A percentile compares a stretch with the other conserved stretches of the same genome.
These are phyloP conservation scores for Uropetala carovei DNA, from an alignment of 2,888 invertebrate genomes.

Conservation along the genomic window DNA sequence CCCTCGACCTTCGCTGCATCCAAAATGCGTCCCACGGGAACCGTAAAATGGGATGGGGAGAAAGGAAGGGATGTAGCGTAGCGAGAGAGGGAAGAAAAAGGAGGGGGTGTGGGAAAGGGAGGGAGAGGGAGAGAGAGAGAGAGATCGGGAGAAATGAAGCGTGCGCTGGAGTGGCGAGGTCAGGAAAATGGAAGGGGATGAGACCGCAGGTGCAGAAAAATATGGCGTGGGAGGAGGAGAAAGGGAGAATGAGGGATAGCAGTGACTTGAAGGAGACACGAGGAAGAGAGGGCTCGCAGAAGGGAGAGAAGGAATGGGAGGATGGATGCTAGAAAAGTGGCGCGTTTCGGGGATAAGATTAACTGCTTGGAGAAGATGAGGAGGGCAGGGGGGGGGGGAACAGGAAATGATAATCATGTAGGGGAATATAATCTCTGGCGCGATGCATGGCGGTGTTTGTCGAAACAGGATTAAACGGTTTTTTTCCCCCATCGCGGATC, in stretches of 20 bases:
- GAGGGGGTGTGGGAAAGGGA: background rate
- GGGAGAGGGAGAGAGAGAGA: background rate
- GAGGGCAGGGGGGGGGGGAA: background rate
- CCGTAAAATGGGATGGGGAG: conserved; percentile 3
- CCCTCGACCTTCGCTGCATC: conserved; percentile 42
- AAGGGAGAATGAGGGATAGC: background rate
- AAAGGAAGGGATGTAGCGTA: background rate
- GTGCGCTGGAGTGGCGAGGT: background rate
- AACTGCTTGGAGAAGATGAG: background rate
- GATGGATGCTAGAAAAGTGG: background rate
- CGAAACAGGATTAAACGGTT: too few relatives aligned
- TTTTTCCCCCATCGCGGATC: too few relatives aligned
- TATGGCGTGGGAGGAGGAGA: background rate
- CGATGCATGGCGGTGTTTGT: background rate
- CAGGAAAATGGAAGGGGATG: background rate
- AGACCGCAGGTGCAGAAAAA: background rate
- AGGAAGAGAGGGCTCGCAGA: background rate
- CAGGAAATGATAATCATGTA: background rate
- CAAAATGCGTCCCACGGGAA: conserved; percentile 2
- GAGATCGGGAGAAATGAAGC: background rate
- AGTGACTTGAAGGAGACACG: background rate
- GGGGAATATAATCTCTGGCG: background rate
- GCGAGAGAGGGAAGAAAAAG: background rate
- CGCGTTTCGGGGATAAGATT: background rate
- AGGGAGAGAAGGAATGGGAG: background rate